Base-by-base conservation (phyloP, 2,888 invertebrate genomes). In the Eulithis prunata region DNA sequence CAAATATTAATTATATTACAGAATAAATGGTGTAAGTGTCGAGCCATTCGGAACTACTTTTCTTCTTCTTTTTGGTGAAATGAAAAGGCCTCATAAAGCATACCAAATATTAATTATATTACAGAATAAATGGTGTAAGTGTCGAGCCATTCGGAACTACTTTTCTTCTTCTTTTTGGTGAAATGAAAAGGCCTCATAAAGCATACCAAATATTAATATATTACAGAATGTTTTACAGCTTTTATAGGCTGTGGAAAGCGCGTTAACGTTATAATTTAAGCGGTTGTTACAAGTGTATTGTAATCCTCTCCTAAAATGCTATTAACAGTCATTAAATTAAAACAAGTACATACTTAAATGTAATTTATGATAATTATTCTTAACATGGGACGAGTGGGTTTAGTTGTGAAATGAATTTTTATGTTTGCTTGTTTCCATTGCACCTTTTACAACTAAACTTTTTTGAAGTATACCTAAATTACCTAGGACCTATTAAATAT, bases 321-420 rank as follows among this genome's bases (percentile, higher is more conserved):
- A 82, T 83, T 81, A 83, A 68, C 75, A 77, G 76, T 75, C 78
- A 78, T 83, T 76, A 83, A 82, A 81, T 82, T 83, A 76, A 80
- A 79, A 79, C 79, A 77, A 80, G 78, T 77, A 78, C 77, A 80
- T 75, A 76, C 82, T 83, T 80, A 83, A 78, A 72, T 60, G 71
- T 83, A 80, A 82, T 83, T 83, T 80, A 83, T 83, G 81, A 60
- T 81, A 82, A 83, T 83, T 83, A 81, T 79, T 76, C 81, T 71
- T 66, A 75, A 75, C 74, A 73, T 73, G 76, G 70, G 69, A 76
- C 78, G 79, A 78, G 80, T 82, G 80, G 77, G 78, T 81, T 80
- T 80, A 74, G 79, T 78, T 80, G 78, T 78, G 78, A 78, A 77
- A 76, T 73, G 73, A 73, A 75, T 79, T 72, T 78, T 80, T 76